These are phyloP conservation scores for Hemithea aestivaria DNA, from an alignment of 2,888 invertebrate genomes.

Conservation along the genomic window DNA sequence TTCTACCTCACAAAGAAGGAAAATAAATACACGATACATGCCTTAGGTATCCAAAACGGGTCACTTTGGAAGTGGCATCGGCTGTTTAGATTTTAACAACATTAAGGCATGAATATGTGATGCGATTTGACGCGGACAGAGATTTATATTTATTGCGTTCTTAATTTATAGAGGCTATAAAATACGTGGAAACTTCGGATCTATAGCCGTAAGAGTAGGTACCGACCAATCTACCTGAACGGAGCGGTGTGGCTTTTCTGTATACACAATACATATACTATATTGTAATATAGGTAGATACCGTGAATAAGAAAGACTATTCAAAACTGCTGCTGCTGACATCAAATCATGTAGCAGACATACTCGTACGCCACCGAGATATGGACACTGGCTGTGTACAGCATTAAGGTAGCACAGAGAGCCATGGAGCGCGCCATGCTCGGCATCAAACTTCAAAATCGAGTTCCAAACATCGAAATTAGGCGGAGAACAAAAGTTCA, in stretches of 20 bases:
- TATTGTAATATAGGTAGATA: conserved; percentile 6
- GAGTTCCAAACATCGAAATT: no score
- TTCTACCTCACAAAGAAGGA: no score
- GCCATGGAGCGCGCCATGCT: no score
- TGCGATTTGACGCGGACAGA: conserved; percentile 65
- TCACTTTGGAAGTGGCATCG: conserved; percentile 38
- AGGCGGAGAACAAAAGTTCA: no score
- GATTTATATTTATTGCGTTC: conserved; percentile 72
- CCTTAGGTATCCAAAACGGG: conserved; percentile 29
- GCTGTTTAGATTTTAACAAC: conserved; percentile 57
- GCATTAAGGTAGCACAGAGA: no score
- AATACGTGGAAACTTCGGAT: conserved; percentile 60
- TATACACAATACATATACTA: conserved; percentile 8
- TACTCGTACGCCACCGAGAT: no score
- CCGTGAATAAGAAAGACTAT: no score
- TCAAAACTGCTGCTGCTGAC: no score
- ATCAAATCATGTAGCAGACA: no score
- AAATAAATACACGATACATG: neutral
- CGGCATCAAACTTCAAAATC: no score
- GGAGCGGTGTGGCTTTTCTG: conserved; percentile 25
- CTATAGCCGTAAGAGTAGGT: conserved; percentile 39
- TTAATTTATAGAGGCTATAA: conserved; percentile 68
- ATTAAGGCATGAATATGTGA: conserved; percentile 62
- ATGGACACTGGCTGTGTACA: no score
- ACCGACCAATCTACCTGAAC: conserved; percentile 34